These are phyloP conservation scores for Tipula vernalis DNA, from an alignment of 2,888 invertebrate genomes.

Conservation along the genomic window DNA sequence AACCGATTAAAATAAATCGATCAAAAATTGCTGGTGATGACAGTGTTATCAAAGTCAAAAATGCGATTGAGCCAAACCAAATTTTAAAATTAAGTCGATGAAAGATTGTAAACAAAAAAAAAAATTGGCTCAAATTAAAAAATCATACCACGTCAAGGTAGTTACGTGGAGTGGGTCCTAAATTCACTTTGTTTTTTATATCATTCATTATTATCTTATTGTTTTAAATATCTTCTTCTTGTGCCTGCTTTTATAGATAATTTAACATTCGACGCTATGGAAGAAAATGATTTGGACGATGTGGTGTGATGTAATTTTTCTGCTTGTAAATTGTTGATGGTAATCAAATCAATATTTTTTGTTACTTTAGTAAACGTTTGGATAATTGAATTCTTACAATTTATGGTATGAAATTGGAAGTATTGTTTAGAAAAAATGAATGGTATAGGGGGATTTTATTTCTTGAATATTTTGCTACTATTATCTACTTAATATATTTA, in stretches of 20 bases:
- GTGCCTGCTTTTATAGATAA: neutral
- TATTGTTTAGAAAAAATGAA: too few species aligned
- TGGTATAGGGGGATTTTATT: too few species aligned
- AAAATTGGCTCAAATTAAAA: neutral
- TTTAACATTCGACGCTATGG: neutral
- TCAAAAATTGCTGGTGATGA: neutral
- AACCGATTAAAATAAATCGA: neutral
- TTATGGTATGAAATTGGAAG: neutral
- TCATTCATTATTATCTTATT: too few species aligned
- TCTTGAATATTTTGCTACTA: too few species aligned
- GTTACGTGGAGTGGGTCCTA: neutral
- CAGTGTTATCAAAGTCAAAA: neutral
- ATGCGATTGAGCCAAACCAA: neutral
- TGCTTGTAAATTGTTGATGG: neutral
- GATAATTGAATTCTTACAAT: neutral
- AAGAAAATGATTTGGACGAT: neutral
- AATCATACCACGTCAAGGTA: neutral
- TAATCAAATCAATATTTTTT: neutral
- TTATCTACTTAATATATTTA: too few species aligned
- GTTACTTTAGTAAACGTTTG: neutral
- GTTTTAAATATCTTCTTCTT: neutral
- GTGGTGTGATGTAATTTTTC: neutral
- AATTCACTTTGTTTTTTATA: neutral
- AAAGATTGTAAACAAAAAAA: neutral
- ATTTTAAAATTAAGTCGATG: neutral